These are phyloP conservation scores for Micrastur ruficollis DNA, from an alignment of 2,797 vertebrate genomes.

Conservation along the genomic window DNA sequence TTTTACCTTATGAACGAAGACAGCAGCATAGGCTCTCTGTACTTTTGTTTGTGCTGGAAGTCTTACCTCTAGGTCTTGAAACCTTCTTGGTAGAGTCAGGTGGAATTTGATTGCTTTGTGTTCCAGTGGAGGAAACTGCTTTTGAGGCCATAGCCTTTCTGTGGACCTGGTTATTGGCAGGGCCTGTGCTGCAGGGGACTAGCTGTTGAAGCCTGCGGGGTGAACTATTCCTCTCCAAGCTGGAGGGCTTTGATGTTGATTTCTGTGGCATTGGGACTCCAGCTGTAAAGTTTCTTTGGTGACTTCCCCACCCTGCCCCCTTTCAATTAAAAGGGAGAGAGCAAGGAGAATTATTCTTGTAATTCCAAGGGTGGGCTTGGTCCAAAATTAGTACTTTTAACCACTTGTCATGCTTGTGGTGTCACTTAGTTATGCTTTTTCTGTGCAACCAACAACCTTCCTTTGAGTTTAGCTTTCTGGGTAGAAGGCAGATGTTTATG, in stretches of 20 bases:
- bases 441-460: neutral
- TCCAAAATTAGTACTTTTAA: neutral
- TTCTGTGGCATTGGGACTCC: neutral
- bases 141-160: neutral
- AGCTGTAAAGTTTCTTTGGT: neutral
- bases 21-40: neutral
- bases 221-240: neutral
- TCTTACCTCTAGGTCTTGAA: neutral
- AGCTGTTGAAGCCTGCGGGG: neutral
- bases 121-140: neutral
- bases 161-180: neutral
- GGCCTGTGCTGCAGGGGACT: neutral
- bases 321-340: neutral
- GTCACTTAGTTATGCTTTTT: neutral
- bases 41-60: neutral
- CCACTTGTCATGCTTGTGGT: neutral
- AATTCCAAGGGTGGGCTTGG: neutral
- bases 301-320: accelerated
- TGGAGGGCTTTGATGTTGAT: neutral
- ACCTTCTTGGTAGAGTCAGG: neutral
- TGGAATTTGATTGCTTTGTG: neutral
- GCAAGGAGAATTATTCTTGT: neutral
- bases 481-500: neutral
- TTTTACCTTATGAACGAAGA: neutral
- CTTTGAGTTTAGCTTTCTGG: neutral